These are phyloP conservation scores for Oriolus oriolus DNA, from an alignment of 2,113 vertebrate species.

Conservation along the genomic window DNA sequence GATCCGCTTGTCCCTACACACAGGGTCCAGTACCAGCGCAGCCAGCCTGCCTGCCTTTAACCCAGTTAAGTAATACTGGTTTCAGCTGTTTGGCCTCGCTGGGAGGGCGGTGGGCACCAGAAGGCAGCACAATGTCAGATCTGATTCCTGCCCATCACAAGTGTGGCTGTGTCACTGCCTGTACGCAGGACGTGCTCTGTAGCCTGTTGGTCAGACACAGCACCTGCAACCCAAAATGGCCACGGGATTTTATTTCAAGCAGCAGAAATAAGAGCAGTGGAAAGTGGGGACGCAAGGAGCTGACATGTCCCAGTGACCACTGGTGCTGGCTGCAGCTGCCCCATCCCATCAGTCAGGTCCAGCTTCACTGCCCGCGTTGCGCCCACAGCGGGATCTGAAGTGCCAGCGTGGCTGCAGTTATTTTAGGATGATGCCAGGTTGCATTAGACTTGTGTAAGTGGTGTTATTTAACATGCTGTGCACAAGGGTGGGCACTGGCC, in stretches of 20 bases:
- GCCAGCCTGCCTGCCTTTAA: background rate
- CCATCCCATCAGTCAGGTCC: background rate
- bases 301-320: accelerated
- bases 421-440: constrained; percentile 8
- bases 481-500: background rate
- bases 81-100: background rate
- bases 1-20: background rate
- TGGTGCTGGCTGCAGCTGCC: background rate
- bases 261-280: background rate
- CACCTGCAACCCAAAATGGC: background rate
- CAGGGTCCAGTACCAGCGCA: background rate
- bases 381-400: background rate
- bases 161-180: accelerated
- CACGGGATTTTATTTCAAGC: background rate
- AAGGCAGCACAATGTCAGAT: background rate
- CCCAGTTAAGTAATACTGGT: background rate
- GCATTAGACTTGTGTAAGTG: background rate
- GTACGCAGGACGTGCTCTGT: background rate
- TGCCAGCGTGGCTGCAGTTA: background rate
- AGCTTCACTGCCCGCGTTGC: accelerated
- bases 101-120: background rate
- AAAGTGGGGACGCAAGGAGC: background rate
- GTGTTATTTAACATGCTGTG: background rate
- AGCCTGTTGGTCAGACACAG: accelerated
- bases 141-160: background rate